Percentiles rank a stretch among this genome's conserved stretches.
These are phyloP conservation scores for Nannospalax galili DNA, from an alignment of 2,113 vertebrate genomes.

Conservation along the genomic window DNA sequence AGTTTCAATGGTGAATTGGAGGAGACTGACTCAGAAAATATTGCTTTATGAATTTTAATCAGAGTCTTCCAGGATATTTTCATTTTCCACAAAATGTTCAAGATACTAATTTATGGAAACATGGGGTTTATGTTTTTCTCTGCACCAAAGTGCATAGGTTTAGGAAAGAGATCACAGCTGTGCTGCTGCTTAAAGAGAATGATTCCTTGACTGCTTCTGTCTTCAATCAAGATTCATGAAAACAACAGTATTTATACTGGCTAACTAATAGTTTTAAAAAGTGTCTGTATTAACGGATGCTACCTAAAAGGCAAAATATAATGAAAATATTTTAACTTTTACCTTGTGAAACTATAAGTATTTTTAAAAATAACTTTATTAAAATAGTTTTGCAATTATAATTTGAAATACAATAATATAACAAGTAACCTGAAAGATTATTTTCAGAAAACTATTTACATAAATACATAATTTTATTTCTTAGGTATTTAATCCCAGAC, in stretches of 20 bases:
- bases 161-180: neutral
- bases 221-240: neutral
- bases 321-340: neutral
- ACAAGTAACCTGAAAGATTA: neutral
- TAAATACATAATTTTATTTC: conserved; percentile 41
- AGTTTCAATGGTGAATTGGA: neutral
- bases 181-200: neutral
- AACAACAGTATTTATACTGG: neutral
- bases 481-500: neutral
- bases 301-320: neutral
- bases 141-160: conserved; percentile 3
- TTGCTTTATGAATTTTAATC: neutral
- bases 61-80: conserved; percentile 14
- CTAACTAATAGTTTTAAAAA: neutral
- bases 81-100: neutral
- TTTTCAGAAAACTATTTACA: conserved; percentile 33
- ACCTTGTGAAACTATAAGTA: neutral
- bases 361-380: conserved; percentile 6
- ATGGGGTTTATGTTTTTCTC: neutral
- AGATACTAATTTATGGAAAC: neutral
- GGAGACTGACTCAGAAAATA: neutral
- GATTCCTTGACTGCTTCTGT: neutral
- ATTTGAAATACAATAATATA: neutral
- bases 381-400: conserved; percentile 39
- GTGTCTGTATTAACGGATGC: neutral